Conservation (phyloP, 2,113 vertebrate genomes). For the Egretta garzetta region DNA sequence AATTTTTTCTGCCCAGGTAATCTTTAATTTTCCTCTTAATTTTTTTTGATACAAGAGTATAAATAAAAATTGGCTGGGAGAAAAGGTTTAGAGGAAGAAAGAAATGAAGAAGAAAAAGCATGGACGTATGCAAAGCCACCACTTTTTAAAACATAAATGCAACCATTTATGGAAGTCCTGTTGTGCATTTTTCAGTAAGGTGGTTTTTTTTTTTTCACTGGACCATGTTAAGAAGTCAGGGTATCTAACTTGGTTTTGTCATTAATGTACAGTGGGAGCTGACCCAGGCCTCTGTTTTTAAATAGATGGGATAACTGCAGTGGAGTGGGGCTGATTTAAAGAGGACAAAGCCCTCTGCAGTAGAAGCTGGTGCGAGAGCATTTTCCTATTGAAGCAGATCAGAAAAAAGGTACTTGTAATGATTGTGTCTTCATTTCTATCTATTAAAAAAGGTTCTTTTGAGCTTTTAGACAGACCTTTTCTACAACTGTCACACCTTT, state of each 20-base stretch:
- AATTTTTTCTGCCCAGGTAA: not conserved
- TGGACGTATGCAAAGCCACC: not conserved
- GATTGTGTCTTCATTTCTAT: not conserved
- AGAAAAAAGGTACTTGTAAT: not conserved
- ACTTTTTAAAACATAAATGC: not conserved
- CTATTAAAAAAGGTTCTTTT: not conserved
- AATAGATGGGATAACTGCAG: not conserved
- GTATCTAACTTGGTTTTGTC: not conserved
- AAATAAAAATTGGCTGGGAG: not conserved
- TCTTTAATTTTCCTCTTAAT: not conserved
- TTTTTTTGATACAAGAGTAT: not conserved
- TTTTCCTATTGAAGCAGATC: not conserved
- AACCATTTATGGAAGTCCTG: not conserved
- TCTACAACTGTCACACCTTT: not conserved
- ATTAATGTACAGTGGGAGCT: not conserved
- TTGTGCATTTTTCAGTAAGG: not conserved
- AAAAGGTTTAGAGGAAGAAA: not conserved
- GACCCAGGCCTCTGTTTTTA: not conserved
- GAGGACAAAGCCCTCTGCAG: not conserved
- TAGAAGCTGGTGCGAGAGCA: rapidly evolving
- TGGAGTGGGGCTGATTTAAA: not conserved
- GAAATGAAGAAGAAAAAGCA: not conserved
- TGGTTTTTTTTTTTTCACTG: not conserved
- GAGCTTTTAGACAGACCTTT: not conserved
- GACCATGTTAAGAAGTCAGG: not conserved